Conservation (phyloP, 2,113 vertebrate genomes). For the Heterotis niloticus region DNA sequence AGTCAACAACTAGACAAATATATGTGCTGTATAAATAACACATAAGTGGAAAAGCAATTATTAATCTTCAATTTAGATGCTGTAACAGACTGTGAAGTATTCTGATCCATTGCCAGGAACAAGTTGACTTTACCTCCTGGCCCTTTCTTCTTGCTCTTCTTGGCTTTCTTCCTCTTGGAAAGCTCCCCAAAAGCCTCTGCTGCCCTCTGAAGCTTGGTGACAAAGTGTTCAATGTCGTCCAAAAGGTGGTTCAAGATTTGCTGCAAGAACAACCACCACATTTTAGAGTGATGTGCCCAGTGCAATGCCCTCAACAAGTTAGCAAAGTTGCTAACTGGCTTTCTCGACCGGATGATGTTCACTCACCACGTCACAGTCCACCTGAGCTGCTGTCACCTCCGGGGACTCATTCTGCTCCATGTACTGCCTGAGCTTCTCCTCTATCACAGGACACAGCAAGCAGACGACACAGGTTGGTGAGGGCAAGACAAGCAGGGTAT, state of each 20-base stretch:
- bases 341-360: neutral
- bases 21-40: neutral
- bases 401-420: conserved; percentile 65
- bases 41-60: neutral
- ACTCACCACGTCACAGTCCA: conserved; percentile 90
- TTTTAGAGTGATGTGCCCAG: no score
- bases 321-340: no score
- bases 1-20: neutral
- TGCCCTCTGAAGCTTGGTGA: conserved; percentile 90
- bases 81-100: neutral
- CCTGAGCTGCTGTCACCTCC: conserved; percentile 72
- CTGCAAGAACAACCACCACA: conserved; percentile 50
- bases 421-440: conserved; percentile 62
- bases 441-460: conserved; percentile 49
- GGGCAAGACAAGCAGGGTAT: neutral
- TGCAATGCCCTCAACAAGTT: no score
- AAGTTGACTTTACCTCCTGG: conserved; percentile 76
- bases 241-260: conserved; percentile 98
- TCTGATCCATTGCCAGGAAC: neutral
- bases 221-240: conserved; percentile 93
- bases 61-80: neutral
- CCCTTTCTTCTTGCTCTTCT: conserved; percentile 84
- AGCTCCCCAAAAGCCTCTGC: conserved; percentile 88
- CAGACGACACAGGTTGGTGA: neutral
- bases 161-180: conserved; percentile 81